phyloP scores from a whole-genome alignment of 2,113 vertebrate species.

The Passer montanus region DNA sequence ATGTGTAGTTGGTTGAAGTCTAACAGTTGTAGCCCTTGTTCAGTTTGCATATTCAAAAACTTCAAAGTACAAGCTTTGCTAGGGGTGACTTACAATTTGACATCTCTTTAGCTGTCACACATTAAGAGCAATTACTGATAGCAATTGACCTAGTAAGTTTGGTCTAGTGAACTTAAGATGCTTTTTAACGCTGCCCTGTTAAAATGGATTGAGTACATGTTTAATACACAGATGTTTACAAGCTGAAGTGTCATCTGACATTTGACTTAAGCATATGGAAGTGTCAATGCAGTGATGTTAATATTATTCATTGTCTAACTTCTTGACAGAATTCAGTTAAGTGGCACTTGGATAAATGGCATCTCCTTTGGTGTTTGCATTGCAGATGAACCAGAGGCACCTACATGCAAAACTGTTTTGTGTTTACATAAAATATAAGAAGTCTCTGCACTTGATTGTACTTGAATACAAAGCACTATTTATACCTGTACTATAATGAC shows the following conservation, averaged over 20 bases:
- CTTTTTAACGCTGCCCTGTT: slow-evolving; percentile 48
- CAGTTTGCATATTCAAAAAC: slow-evolving; percentile 54
- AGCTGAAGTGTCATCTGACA: slow-evolving; percentile 38
- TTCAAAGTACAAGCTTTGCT: slow-evolving; percentile 42
- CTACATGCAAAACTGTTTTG: slow-evolving; percentile 72
- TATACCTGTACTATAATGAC: slow-evolving; percentile 80
- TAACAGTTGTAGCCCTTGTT: slow-evolving; percentile 42
- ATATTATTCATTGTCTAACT: slow-evolving; percentile 56
- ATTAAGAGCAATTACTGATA: slow-evolving; percentile 50
- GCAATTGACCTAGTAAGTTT: slow-evolving; percentile 46
- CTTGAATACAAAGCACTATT: slow-evolving; percentile 82
- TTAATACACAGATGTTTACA: slow-evolving; percentile 71
- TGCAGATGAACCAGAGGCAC: slow-evolving; percentile 70
- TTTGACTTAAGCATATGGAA: slow-evolving; percentile 57
- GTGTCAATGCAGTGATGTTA: slow-evolving; percentile 56
- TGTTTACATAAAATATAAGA: slow-evolving; percentile 83
- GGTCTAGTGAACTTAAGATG: slow-evolving; percentile 46
- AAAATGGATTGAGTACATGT: slow-evolving; percentile 42
- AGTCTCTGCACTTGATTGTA: slow-evolving; percentile 80
- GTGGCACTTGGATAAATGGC: slow-evolving; percentile 53
- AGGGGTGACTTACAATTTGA: slow-evolving; percentile 33
- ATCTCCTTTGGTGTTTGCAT: slow-evolving; percentile 65
- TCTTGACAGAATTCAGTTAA: slow-evolving; percentile 66
- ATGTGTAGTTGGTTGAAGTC: slow-evolving; percentile 60
- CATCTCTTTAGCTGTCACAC: slow-evolving; percentile 61